phyloP scores from a whole-genome alignment of 1,140 invertebrate genomes.

The Trichonephila clavipes region DNA sequence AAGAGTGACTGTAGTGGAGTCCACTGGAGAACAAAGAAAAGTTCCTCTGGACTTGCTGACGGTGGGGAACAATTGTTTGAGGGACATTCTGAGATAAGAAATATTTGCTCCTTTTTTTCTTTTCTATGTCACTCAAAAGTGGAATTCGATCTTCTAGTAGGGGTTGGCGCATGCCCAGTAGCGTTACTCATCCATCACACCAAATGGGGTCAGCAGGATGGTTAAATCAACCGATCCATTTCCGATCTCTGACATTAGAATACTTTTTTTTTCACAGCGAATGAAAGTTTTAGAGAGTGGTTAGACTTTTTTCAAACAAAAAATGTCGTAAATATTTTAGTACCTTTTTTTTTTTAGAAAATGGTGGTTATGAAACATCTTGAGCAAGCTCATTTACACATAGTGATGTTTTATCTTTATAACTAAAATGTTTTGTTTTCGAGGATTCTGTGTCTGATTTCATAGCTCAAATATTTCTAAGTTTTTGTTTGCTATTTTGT shows the following conservation, averaged over 20 bases:
- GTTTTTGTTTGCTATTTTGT: no score
- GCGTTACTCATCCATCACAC: background rate
- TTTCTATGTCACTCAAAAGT: background rate
- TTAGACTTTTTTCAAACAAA: background rate
- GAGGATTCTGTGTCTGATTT: no score
- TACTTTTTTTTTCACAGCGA: background rate
- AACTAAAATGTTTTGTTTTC: no score
- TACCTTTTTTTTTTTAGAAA: no score
- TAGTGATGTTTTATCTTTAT: no score
- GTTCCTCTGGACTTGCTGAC: background rate
- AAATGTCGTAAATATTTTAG: no score
- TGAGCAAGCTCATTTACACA: no score
- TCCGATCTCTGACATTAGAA: constrained; percentile 28
- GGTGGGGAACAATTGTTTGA: constrained; percentile 5
- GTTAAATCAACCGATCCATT: constrained; percentile 16
- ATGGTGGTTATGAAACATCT: no score
- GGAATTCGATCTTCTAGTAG: constrained; percentile 21
- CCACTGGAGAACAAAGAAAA: background rate
- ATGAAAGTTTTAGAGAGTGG: background rate
- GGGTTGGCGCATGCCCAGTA: background rate
- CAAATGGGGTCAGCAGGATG: background rate
- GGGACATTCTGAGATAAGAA: background rate
- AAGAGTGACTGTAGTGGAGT: no score
- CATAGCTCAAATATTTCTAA: no score
- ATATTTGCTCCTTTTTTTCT: background rate